phyloP scores from a whole-genome alignment of 35 echinoderm and acorn worm species.

The Lytechinus variegatus region DNA sequence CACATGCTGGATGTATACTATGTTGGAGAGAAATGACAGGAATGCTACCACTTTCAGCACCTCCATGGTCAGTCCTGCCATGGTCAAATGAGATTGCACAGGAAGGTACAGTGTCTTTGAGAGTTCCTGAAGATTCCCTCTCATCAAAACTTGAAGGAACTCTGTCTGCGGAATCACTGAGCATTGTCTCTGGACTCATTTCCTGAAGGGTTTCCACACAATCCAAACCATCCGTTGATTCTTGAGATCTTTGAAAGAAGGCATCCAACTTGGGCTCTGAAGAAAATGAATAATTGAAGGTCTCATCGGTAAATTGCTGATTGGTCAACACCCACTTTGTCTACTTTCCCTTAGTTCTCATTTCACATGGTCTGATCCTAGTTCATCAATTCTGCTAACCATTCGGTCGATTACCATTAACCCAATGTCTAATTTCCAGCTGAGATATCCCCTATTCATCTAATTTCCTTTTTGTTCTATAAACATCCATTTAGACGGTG shows the following conservation, averaged over 20 bases:
- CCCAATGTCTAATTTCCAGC: too few species aligned
- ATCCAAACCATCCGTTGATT: not conserved
- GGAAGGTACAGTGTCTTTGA: not conserved
- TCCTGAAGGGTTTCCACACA: not conserved
- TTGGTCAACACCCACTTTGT: too few species aligned
- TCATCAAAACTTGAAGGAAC: not conserved
- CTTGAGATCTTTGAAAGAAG: slow-evolving; percentile 61
- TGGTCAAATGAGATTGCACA: not conserved
- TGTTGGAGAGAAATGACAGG: not conserved
- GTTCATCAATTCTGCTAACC: too few species aligned
- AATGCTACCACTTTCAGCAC: not conserved
- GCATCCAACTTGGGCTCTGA: slow-evolving; percentile 83
- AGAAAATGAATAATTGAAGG: slow-evolving; percentile 26
- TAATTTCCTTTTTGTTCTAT: too few species aligned
- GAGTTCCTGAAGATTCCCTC: not conserved
- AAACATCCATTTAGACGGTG: too few species aligned
- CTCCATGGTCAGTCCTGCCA: not conserved
- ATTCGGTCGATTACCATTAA: too few species aligned
- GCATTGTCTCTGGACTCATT: not conserved
- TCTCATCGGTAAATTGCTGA: too few species aligned
- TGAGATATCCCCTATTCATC: too few species aligned
- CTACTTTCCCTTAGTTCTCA: too few species aligned
- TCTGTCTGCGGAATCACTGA: not conserved
- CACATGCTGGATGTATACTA: not conserved
- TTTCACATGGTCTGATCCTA: too few species aligned